Percentiles rank a stretch among this genome's conserved stretches.
These are phyloP conservation scores for Phragmatobia fuliginosa DNA, from an alignment of 2,888 invertebrate genomes.

Conservation along the genomic window DNA sequence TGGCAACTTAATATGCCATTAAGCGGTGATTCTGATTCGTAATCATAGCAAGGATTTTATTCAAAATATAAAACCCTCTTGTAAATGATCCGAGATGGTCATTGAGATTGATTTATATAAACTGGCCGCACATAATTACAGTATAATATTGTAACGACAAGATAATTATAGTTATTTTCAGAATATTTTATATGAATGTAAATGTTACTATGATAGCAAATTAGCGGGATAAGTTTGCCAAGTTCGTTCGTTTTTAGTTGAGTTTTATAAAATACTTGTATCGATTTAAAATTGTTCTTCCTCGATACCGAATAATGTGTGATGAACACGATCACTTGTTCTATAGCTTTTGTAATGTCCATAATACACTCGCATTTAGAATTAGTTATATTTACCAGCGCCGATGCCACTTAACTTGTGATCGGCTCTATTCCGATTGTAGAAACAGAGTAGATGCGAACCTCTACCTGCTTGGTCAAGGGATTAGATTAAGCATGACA, in stretches of 20 bases:
- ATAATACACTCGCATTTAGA: not conserved
- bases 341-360: not conserved
- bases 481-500: too few relatives aligned
- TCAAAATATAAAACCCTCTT: constrained; percentile 37
- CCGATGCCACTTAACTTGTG: not conserved
- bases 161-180: not conserved
- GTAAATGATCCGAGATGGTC: constrained; percentile 27
- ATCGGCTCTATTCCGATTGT: not conserved
- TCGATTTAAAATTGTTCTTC: not conserved
- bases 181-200: not conserved
- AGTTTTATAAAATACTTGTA: not conserved
- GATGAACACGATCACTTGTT: not conserved
- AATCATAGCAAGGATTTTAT: constrained; percentile 42
- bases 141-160: constrained; percentile 9
- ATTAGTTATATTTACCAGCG: not conserved
- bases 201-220: not conserved
- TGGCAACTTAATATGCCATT: constrained; percentile 43
- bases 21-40: constrained; percentile 27
- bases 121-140: constrained; percentile 10
- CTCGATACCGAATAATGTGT: not conserved
- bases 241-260: too few relatives aligned
- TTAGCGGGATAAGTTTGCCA: not conserved
- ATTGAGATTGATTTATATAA: constrained; percentile 22
- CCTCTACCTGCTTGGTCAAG: too few relatives aligned
- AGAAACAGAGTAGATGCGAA: too few relatives aligned